phyloP scores from a whole-genome alignment of 2,888 invertebrate species.

The Drosophila infuscata region DNA sequence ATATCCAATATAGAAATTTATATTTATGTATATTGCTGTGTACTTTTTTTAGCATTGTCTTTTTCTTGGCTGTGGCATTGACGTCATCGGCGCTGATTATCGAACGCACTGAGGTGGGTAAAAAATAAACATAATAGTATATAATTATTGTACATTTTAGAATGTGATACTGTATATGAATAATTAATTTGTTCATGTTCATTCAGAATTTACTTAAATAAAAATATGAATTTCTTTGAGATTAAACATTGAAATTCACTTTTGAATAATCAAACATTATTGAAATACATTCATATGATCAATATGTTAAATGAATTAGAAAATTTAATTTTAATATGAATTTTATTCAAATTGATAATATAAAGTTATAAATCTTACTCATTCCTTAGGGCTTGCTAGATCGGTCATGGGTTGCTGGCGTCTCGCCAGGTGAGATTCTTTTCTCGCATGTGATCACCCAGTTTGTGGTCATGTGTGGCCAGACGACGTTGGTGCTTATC shows the following conservation, averaged over 20 bases:
- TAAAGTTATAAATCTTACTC: neutral
- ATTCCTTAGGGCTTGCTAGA: slow-evolving; percentile 90
- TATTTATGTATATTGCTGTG: slow-evolving; percentile 1
- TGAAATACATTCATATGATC: neutral
- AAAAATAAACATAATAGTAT: neutral
- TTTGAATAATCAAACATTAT: neutral
- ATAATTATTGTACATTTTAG: neutral
- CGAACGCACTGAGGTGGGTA: slow-evolving; percentile 91
- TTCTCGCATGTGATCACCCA: slow-evolving; percentile 97
- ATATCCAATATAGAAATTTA: slow-evolving; percentile 1
- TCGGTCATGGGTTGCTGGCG: slow-evolving; percentile 97
- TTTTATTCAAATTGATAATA: neutral
- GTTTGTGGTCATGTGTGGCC: slow-evolving; percentile 97
- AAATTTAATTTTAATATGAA: neutral
- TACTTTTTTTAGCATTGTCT: slow-evolving; percentile 91
- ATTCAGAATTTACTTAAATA: neutral
- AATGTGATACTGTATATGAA: neutral
- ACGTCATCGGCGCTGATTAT: slow-evolving; percentile 96
- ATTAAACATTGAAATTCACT: neutral
- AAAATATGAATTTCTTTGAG: neutral
- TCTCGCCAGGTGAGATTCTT: slow-evolving; percentile 95
- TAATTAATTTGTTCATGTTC: neutral
- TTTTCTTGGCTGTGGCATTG: slow-evolving; percentile 97
- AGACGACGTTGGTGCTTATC: slow-evolving; percentile 94
- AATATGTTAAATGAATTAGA: neutral